Conservation (phyloP, 2,113 vertebrate genomes). For the Gymnobelideus leadbeateri region DNA sequence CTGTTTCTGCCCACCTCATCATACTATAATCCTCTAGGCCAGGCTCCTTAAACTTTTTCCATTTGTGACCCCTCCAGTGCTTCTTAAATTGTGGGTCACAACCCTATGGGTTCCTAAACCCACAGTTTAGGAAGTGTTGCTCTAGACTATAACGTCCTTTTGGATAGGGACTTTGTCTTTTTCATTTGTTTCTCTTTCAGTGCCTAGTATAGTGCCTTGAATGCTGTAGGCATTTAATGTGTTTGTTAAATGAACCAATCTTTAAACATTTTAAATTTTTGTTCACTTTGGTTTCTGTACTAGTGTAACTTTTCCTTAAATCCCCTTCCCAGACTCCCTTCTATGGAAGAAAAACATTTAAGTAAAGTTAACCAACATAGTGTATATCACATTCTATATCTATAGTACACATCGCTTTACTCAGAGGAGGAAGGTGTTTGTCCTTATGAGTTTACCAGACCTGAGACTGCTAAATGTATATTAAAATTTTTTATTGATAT, state of each 20-base stretch:
- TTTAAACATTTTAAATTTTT: background rate
- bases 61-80: too few relatives aligned
- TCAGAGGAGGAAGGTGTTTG: background rate
- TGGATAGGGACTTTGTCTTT: background rate
- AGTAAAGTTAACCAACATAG: background rate
- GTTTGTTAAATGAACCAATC: background rate
- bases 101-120: too few relatives aligned
- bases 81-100: too few relatives aligned
- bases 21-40: background rate
- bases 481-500: background rate
- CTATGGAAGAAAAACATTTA: background rate
- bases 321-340: background rate
- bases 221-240: background rate
- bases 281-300: background rate
- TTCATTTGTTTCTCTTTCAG: background rate
- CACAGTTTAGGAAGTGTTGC: too few relatives aligned
- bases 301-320: background rate
- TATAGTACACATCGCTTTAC: background rate
- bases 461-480: background rate
- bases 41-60: too few relatives aligned
- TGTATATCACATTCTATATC: background rate
- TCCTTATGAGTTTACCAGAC: background rate
- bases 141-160: background rate
- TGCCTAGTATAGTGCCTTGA: background rate
- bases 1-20: background rate